Conservation (phyloP, 2,797 vertebrate species). For the Brachyrhaphis roseni region DNA sequence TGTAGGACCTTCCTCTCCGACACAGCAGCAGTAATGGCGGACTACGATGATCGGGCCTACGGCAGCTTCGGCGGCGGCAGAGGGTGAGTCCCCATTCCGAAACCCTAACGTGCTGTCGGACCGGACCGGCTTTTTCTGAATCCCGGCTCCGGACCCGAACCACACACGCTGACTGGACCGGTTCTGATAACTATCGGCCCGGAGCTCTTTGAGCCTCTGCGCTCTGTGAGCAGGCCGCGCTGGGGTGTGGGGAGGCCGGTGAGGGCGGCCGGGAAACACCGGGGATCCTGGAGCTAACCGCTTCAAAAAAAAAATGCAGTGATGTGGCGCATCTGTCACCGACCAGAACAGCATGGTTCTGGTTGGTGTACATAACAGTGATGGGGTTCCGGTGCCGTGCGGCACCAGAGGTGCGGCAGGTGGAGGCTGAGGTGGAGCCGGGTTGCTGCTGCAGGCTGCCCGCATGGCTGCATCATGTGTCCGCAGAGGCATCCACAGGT, state of each 20-base stretch:
- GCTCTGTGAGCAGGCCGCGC: not conserved
- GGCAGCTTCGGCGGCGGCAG: conserved; percentile 92
- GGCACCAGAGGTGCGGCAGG: conserved; percentile 19
- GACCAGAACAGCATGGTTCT: rapidly evolving
- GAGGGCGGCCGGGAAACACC: conserved; percentile 43
- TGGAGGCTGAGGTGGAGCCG: conserved; percentile 37
- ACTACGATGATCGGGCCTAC: conserved; percentile 92
- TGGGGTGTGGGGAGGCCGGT: not conserved
- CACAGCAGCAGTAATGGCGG: conserved; percentile 92
- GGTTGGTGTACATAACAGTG: rapidly evolving
- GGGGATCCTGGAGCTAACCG: conserved; percentile 31
- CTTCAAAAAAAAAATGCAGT: not conserved
- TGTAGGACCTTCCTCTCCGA: conserved; percentile 79
- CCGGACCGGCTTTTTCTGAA: conserved; percentile 48
- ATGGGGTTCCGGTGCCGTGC: not conserved
- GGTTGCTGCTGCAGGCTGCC: conserved; percentile 46
- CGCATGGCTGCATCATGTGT: conserved; percentile 70
- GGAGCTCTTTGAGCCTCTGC: not conserved
- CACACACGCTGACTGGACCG: not conserved
- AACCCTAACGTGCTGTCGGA: not conserved
- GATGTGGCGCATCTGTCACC: not conserved
- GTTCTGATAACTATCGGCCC: not conserved
- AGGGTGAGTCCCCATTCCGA: conserved; percentile 79
- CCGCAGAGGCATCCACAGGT: conserved; percentile 20
- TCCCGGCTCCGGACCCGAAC: not conserved